Percentiles rank a stretch among this genome's conserved stretches.
These are phyloP conservation scores for Thripadectes ignobilis DNA, from an alignment of 2,797 vertebrate species.

Conservation along the genomic window DNA sequence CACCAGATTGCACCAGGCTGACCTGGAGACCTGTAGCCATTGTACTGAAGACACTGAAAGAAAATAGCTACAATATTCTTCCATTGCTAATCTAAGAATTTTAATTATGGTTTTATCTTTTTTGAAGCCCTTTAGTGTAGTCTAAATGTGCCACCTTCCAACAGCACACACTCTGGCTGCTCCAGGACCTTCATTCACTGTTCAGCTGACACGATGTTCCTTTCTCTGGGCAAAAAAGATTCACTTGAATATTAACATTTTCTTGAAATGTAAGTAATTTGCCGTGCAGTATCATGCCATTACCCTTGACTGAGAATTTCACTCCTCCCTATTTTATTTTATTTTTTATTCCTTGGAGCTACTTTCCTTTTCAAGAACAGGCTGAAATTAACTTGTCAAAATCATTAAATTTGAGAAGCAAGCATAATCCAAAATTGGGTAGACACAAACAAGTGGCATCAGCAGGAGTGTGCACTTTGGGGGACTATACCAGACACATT, in stretches of 20 bases:
- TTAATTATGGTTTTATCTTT: background rate
- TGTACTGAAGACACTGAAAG: background rate
- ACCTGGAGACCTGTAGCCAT: background rate
- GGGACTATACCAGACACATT: background rate
- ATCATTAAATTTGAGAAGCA: slow-evolving; percentile 50
- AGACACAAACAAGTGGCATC: slow-evolving; percentile 14
- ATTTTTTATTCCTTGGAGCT: background rate
- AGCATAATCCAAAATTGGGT: slow-evolving; percentile 22
- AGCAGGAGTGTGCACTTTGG: background rate
- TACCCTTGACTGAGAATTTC: background rate
- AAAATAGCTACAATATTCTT: background rate
- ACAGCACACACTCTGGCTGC: slow-evolving; percentile 8
- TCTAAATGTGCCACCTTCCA: slow-evolving; percentile 15
- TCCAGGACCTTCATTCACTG: slow-evolving; percentile 14
- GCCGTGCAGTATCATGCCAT: background rate
- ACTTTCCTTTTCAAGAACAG: slow-evolving; percentile 15
- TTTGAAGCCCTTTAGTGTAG: background rate
- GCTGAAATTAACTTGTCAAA: slow-evolving; percentile 55
- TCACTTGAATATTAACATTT: background rate
- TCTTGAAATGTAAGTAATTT: background rate
- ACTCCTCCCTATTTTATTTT: background rate
- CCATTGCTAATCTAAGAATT: background rate
- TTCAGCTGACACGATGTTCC: background rate
- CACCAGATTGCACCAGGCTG: background rate
- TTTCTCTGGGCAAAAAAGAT: background rate